Conservation (phyloP, 1,140 invertebrate species). For the Temnothorax nylanderi region DNA sequence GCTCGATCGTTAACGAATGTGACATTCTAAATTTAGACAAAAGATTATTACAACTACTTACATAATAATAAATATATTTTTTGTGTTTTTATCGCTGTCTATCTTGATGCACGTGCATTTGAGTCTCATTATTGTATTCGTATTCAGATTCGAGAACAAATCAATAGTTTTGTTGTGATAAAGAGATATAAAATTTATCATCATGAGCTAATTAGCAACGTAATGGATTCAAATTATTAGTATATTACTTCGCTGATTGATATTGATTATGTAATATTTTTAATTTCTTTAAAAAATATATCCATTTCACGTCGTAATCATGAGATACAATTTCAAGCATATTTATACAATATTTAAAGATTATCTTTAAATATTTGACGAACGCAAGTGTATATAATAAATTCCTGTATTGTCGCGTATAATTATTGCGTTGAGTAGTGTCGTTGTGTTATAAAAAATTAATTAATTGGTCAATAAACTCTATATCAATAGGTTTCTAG, state of each 20-base stretch:
- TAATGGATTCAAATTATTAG: not conserved
- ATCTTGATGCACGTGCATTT: not conserved
- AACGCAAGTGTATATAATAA: not conserved
- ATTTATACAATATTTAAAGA: conserved; percentile 3
- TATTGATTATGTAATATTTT: not conserved
- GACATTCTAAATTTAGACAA: not conserved
- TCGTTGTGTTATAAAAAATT: not conserved
- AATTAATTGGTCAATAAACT: not conserved
- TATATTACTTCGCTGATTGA: not conserved
- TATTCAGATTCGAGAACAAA: not conserved
- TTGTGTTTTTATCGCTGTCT: not conserved
- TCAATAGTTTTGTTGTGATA: not conserved
- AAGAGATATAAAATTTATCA: not conserved
- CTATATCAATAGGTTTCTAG: not conserved
- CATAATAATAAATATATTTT: not conserved
- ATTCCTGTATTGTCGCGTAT: not conserved
- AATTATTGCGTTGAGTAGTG: not conserved
- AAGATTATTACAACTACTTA: not conserved
- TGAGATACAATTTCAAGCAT: not conserved
- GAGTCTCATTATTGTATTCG: not conserved
- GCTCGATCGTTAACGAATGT: not conserved
- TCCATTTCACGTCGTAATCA: not conserved
- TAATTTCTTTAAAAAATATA: not conserved
- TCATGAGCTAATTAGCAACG: not conserved
- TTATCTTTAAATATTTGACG: not conserved